Percentiles rank a stretch among this genome's conserved stretches.
These are phyloP conservation scores for Sinella curviseta DNA, from an alignment of 1,140 invertebrate genomes.

Conservation along the genomic window DNA sequence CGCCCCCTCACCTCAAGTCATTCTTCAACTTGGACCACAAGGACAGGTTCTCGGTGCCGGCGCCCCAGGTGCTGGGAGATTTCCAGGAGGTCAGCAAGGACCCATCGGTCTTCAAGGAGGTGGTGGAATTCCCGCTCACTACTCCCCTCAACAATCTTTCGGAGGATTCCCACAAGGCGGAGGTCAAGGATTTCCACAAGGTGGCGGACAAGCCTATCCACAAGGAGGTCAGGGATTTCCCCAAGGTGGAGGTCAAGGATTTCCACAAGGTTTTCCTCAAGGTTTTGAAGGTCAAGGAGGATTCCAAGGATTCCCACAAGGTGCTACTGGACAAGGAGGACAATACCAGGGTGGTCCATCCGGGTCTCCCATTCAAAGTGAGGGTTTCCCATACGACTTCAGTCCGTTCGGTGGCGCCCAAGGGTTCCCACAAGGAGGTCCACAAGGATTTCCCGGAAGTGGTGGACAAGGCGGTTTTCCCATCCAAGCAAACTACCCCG, in stretches of 20 bases:
- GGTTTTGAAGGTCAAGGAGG: slow-evolving; percentile 22
- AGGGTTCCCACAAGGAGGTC: slow-evolving; percentile 24
- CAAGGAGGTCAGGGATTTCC: slow-evolving; percentile 1
- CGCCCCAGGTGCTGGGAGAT: background rate
- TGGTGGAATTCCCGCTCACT: background rate
- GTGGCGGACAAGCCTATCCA: too few species aligned
- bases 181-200: background rate
- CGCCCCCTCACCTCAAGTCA: background rate
- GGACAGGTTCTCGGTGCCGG: background rate
- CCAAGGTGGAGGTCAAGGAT: too few species aligned
- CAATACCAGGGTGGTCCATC: slow-evolving; percentile 13
- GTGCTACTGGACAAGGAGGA: slow-evolving; percentile 24
- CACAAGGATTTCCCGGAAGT: slow-evolving; percentile 32
- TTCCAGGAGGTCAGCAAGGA: slow-evolving; percentile 21
- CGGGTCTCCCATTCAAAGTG: background rate
- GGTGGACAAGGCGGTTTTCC: background rate
- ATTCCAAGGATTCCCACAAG: slow-evolving; percentile 21
- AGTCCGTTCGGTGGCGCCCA: slow-evolving; percentile 13
- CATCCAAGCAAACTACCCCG: too few species aligned
- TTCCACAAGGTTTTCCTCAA: slow-evolving; percentile 7
- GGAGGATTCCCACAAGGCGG: slow-evolving; percentile 5
- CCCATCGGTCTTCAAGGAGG: background rate
- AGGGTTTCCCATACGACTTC: slow-evolving; percentile 37
- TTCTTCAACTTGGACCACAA: slow-evolving; percentile 13
- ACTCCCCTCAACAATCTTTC: background rate